phyloP scores from a whole-genome alignment of 2,113 vertebrate genomes.

The Oryzias celebensis region DNA sequence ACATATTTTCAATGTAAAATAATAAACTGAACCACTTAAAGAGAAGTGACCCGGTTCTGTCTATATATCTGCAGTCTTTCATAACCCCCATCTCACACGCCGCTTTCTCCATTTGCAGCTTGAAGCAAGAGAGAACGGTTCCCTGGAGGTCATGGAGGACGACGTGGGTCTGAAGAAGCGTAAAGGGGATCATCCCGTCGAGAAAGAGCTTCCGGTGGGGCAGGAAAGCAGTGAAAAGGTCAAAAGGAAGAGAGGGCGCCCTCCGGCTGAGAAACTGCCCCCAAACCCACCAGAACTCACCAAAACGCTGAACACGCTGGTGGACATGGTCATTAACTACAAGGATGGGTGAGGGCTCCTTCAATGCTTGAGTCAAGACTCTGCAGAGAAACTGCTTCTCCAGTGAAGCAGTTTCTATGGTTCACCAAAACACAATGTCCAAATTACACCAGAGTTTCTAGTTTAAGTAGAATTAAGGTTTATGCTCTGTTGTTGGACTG shows the following conservation, averaged over 20 bases:
- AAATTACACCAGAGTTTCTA: too few relatives aligned
- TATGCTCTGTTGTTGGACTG: too few relatives aligned
- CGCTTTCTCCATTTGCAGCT: slow-evolving; percentile 47
- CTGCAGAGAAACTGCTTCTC: too few relatives aligned
- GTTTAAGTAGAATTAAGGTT: too few relatives aligned
- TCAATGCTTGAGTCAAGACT: neutral
- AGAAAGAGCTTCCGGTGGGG: slow-evolving; percentile 80
- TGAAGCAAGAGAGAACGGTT: slow-evolving; percentile 87
- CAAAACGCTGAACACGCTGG: slow-evolving; percentile 93
- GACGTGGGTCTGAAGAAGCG: slow-evolving; percentile 93
- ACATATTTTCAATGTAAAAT: too few relatives aligned
- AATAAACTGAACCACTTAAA: too few relatives aligned
- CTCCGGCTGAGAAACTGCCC: slow-evolving; percentile 94
- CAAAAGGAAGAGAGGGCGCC: slow-evolving; percentile 93
- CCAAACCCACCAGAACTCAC: slow-evolving; percentile 96
- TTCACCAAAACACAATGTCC: too few relatives aligned
- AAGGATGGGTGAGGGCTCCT: slow-evolving; percentile 86
- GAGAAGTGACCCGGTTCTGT: neutral
- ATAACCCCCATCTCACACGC: slow-evolving; percentile 3
- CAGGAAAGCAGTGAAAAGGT: slow-evolving; percentile 87
- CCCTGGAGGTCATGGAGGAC: slow-evolving; percentile 95
- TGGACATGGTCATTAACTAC: slow-evolving; percentile 99
- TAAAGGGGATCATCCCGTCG: slow-evolving; percentile 86
- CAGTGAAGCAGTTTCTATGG: neutral
- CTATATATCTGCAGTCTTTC: neutral